Evolutionary conservation across 1,140 invertebrate genomes (phyloP), one percentile per base, ranked within the genome.

Genomic region (Rhizoglyphus robini): DNA sequence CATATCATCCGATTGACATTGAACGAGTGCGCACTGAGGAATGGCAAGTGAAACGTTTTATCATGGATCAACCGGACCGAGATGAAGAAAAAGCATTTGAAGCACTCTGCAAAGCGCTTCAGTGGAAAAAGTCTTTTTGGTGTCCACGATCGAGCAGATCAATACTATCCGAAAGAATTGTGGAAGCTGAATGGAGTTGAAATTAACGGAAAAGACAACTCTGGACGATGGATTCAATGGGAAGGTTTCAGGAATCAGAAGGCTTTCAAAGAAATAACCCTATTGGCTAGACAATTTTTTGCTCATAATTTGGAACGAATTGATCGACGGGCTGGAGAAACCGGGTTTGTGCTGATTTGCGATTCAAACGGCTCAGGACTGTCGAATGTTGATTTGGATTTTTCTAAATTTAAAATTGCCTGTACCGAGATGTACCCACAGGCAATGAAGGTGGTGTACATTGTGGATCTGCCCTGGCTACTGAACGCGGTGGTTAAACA

Each of bases 121-220:
- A 66, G 48, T 66, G 65, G 65, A 62, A 58, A 29, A 66, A 66
- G 2, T 18, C n/a, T 30, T 66, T n/a, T 66, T 34, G 65, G 65
- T 30, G 31, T 66, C 13, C 65, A 66, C 29, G 34, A 63, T 46
- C 32, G 51, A 18, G 31, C 2, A 23, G 58, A 66, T 27, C 29
- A 29, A 32, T 30, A 32, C 20, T 66, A 65, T 63, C 65, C 65
- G 15, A n/a, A 27, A 32, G 63, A 64, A 38, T 49, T 64, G 23
- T 64, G 31, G 20, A 48, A 63, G 11, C 34, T 47, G 13, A 31
- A 64, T 64, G 11, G n/a, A 27, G 31, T 48, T n/a, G 63, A 64
- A 57, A 29, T 60, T 27, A 13, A 29, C 29, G 58, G 58, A 29
- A 18, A 27, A 11, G 58, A 60, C 29, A 60, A 60, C 13, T 13